Evolutionary conservation across 1,140 invertebrate genomes (phyloP).

Genomic region (Belonocnema kinseyi): DNA sequence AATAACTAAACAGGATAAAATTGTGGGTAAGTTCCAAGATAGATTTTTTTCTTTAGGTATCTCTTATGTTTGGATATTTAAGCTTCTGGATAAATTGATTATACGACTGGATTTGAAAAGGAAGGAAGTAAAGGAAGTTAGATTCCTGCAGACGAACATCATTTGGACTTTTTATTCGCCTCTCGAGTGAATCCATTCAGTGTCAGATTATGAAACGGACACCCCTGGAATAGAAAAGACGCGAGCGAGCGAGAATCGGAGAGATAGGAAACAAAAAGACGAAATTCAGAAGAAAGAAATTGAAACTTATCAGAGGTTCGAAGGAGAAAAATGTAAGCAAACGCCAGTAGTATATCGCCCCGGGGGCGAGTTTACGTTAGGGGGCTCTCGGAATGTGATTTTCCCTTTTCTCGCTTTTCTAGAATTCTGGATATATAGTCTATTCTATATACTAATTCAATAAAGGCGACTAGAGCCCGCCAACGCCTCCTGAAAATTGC

Average conservation of each 20-base stretch:
- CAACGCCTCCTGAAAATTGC: conserved; percentile 55
- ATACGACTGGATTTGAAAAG: conserved; percentile 2
- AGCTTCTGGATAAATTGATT: not conserved
- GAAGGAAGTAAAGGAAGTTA: conserved; percentile 7
- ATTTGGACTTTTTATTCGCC: conserved; percentile 6
- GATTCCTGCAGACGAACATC: conserved; percentile 18
- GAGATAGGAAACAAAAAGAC: conserved; percentile 8
- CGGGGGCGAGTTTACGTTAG: conserved; percentile 14
- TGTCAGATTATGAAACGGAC: conserved; percentile 15
- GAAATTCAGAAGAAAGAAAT: conserved; percentile 22
- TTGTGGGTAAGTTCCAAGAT: not conserved
- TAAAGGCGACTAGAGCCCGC: conserved; percentile 45
- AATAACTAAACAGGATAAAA: not conserved
- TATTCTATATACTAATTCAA: conserved; percentile 52
- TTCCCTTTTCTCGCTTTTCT: conserved; percentile 47
- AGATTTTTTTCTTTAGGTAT: not conserved
- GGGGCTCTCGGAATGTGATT: conserved; percentile 20
- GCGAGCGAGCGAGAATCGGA: not conserved
- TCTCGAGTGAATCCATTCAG: conserved; percentile 11
- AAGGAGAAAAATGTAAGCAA: conserved; percentile 25
- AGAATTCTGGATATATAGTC: not conserved
- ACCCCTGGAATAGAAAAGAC: conserved; percentile 6
- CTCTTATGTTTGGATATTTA: not conserved
- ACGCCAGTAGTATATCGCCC: conserved; percentile 11
- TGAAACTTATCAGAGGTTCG: conserved; percentile 30